These are phyloP conservation scores for Cephus pulcher DNA, from an alignment of 2,888 invertebrate genomes.

Conservation along the genomic window DNA sequence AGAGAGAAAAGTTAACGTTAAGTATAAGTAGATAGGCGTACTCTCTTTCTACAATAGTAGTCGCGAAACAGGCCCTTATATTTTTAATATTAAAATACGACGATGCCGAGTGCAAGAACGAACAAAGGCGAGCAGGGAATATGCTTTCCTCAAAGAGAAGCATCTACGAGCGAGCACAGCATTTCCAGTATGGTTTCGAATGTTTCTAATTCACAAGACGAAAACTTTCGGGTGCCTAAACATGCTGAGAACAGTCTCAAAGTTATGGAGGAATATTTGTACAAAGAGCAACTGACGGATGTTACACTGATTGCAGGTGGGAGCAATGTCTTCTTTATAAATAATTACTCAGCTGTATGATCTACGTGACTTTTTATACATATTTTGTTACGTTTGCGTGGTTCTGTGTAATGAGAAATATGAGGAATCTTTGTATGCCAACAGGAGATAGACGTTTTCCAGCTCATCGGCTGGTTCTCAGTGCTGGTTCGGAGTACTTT, in stretches of 20 bases:
- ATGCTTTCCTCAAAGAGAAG: slow-evolving; percentile 48
- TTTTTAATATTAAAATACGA: slow-evolving; percentile 6
- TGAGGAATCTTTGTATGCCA: slow-evolving; percentile 1
- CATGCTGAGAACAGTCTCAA: slow-evolving; percentile 86
- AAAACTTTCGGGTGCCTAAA: slow-evolving; percentile 80
- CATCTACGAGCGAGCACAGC: slow-evolving; percentile 57
- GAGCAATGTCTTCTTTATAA: slow-evolving; percentile 18
- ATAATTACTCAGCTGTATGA: not conserved
- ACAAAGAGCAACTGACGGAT: slow-evolving; percentile 87
- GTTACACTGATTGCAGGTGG: slow-evolving; percentile 85
- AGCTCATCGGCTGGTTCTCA: slow-evolving; percentile 89
- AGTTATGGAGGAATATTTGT: slow-evolving; percentile 85
- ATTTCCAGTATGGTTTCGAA: slow-evolving; percentile 55
- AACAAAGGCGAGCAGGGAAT: slow-evolving; percentile 47
- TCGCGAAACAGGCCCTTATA: not conserved
- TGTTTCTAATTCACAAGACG: slow-evolving; percentile 76
- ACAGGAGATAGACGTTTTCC: slow-evolving; percentile 73
- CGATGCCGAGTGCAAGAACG: slow-evolving; percentile 29
- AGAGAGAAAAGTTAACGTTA: not conserved
- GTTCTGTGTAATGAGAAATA: not conserved
- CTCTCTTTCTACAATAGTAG: not conserved
- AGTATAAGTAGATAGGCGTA: not conserved
- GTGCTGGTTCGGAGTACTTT: slow-evolving; percentile 94
- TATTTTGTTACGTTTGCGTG: not conserved
- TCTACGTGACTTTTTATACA: not conserved